Evolutionary conservation across 1,140 invertebrate species (phyloP).

Genomic region (Atta texana): DNA sequence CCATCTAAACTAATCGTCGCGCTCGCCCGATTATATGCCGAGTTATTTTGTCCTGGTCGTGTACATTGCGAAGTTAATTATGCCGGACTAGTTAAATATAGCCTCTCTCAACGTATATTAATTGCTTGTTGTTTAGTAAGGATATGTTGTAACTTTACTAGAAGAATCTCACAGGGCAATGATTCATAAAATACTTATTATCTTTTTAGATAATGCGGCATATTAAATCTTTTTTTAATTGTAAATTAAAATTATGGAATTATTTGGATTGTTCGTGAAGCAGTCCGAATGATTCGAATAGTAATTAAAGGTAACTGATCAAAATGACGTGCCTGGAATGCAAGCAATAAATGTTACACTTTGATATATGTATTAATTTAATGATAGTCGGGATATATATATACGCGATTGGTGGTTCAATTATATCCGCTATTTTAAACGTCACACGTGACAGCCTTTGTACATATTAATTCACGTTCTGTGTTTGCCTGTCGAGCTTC

Average conservation of each 20-base stretch:
- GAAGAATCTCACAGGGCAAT: neutral
- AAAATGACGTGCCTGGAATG: constrained; percentile 6
- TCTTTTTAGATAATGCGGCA: neutral
- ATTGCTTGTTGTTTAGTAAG: neutral
- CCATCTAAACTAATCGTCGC: constrained; percentile 58
- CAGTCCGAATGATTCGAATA: neutral
- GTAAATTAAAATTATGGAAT: constrained; percentile 15
- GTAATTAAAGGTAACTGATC: constrained; percentile 19
- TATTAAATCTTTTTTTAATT: neutral
- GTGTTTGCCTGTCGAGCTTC: constrained; percentile 54
- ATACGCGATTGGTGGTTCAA: constrained; percentile 31
- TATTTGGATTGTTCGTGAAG: neutral
- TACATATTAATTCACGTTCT: constrained; percentile 60
- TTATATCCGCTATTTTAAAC: constrained; percentile 52
- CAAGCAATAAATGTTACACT: neutral
- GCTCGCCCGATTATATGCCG: constrained; percentile 30
- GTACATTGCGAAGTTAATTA: constrained; percentile 20
- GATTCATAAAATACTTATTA: neutral
- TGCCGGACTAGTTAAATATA: neutral
- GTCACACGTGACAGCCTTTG: constrained; percentile 44
- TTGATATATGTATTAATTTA: constrained; percentile 8
- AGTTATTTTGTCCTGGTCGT: constrained; percentile 21
- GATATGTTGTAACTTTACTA: neutral
- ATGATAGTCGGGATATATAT: neutral
- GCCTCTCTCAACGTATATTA: neutral